Evolutionary conservation across 2,888 invertebrate genomes (phyloP).

Genomic region (Limnephilus lunatus): DNA sequence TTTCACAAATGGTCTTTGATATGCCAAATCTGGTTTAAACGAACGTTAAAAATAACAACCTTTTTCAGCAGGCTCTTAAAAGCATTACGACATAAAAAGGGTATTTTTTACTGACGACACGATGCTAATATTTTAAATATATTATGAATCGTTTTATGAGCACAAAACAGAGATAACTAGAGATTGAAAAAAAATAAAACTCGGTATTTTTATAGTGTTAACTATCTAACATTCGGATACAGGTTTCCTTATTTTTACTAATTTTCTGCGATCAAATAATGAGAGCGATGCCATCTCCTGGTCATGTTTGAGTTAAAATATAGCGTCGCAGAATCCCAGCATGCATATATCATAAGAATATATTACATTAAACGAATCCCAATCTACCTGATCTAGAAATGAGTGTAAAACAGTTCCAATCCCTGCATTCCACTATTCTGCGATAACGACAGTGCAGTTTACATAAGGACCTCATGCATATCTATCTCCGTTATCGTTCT

Average conservation of each 20-base stretch:
- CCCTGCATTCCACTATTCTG: neutral
- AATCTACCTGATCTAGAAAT: neutral
- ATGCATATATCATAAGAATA: no score
- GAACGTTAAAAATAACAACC: neutral
- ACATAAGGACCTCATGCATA: slow-evolving; percentile 35
- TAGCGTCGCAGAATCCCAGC: neutral
- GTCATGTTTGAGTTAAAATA: neutral
- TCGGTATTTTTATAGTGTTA: no score
- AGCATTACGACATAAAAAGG: neutral
- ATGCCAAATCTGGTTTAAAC: neutral
- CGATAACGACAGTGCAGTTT: slow-evolving; percentile 24
- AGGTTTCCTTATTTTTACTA: no score
- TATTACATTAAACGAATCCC: neutral
- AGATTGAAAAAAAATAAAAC: neutral
- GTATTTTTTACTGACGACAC: neutral
- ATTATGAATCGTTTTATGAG: neutral
- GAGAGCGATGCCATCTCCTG: neutral
- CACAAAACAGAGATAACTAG: neutral
- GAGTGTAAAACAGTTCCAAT: neutral
- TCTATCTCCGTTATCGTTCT: slow-evolving; percentile 33
- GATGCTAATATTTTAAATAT: neutral
- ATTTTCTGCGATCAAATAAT: neutral
- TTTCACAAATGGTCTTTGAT: neutral
- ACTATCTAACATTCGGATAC: no score
- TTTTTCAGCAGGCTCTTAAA: neutral